These are phyloP conservation scores for Stichodactyla mertensii DNA, from an alignment of 64 coral and sea anemone genomes.

Conservation along the genomic window DNA sequence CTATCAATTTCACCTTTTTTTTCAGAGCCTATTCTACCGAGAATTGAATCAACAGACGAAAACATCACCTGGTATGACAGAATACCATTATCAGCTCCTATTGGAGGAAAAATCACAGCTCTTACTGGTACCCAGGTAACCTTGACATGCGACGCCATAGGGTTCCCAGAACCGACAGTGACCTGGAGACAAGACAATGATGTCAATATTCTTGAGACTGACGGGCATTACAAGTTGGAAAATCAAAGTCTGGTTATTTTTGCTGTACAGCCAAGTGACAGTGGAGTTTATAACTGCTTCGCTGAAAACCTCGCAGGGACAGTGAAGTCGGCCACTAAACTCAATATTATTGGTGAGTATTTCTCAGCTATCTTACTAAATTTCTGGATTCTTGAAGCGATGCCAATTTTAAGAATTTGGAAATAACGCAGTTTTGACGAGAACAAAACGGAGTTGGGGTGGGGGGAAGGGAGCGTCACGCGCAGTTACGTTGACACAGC, in stretches of 20 bases:
- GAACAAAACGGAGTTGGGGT: too few relatives aligned
- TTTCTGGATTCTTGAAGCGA: neutral
- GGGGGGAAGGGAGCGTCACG: too few relatives aligned
- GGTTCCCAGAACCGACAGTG: constrained; percentile 45
- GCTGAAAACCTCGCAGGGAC: constrained; percentile 69
- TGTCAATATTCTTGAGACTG: constrained; percentile 23
- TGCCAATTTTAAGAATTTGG: too few relatives aligned
- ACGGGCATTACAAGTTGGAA: constrained; percentile 23
- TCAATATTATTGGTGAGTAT: constrained; percentile 54
- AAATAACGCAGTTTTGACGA: too few relatives aligned
- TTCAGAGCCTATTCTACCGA: neutral
- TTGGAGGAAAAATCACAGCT: constrained; percentile 68
- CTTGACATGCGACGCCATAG: constrained; percentile 47
- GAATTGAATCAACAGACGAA: constrained; percentile 6
- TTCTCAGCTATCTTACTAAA: neutral
- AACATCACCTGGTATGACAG: constrained; percentile 28
- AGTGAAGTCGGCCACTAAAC: constrained; percentile 19
- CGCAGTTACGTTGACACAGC: too few relatives aligned
- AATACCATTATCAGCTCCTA: neutral
- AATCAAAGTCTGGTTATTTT: constrained; percentile 50
- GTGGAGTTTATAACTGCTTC: constrained; percentile 50
- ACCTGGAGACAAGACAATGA: constrained; percentile 47
- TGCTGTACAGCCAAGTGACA: constrained; percentile 55
- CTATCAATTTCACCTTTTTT: neutral
- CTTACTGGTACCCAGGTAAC: constrained; percentile 61